Evolutionary conservation across 2,888 invertebrate species (phyloP), one percentile per base, ranked within the genome.

Genomic region (Liodrosophila aerea): DNA sequence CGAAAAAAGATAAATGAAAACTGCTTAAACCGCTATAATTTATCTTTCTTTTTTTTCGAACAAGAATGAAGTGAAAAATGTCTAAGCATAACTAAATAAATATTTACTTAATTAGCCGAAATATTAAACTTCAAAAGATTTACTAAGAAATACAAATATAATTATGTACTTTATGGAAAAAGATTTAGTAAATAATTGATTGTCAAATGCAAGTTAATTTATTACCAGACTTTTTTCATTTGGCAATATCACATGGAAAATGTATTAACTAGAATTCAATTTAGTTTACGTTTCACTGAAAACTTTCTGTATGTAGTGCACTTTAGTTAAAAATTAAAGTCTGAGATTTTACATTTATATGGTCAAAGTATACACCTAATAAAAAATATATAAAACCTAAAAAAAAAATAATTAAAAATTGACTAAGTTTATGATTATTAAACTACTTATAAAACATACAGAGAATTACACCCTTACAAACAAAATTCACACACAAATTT

Each of bases 241-340:
- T 63, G 18, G 16, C 57, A 51, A 62, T 37, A 58, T 56, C 33
- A 8, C 8, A 8, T 12, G 22, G 15, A 37, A 39, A 29, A 52
- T 43, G 18, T 53, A 47, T 18, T 47, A 39, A 36, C n/a, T 34
- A 58, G 44, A 13, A 27, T 37, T 59, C 29, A 50, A 59, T 73
- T 76, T 59, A 50, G 58, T 81, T 77, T 37, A 51, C n/a, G n/a
- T n/a, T n/a, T n/a, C n/a, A n/a, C n/a, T 44, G 54, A 30, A 60
- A 54, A 49, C 54, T 59, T 70, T 76, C 69, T 76, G 67, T 76
- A 75, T 75, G 77, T 87, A 87, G 87, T 76, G 76, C 73, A 82
- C 80, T 85, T 87, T 84, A 76, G 82, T 86, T 86, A 73, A 82
- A 86, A 80, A 82, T 87, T 87, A 82, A 86, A 87, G 87, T 86